Evolutionary conservation across 2,797 vertebrate species (phyloP).

Genomic region (Rhynchotus rufescens): DNA sequence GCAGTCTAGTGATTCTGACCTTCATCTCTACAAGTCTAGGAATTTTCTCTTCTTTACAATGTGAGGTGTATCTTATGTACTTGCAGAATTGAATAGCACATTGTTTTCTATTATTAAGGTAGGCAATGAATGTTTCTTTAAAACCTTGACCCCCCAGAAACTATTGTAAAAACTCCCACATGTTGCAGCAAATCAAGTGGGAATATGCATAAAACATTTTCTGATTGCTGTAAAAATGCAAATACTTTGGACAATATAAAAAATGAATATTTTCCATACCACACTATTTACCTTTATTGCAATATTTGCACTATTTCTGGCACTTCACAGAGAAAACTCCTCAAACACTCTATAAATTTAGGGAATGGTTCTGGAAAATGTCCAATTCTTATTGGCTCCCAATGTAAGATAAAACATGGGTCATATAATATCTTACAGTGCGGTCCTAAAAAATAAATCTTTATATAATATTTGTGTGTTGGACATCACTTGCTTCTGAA

Average conservation of each 20-base stretch:
- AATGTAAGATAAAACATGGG: not conserved
- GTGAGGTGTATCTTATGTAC: not conserved
- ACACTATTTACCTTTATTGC: slow-evolving; percentile 19
- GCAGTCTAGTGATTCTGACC: not conserved
- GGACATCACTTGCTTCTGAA: slow-evolving; percentile 2
- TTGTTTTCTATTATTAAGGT: not conserved
- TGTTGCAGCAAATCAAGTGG: not conserved
- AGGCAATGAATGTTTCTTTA: not conserved
- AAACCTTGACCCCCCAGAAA: not conserved
- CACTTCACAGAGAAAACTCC: slow-evolving; percentile 2
- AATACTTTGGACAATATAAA: not conserved
- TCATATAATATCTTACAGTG: not conserved
- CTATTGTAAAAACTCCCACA: not conserved
- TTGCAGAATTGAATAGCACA: not conserved
- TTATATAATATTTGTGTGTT: not conserved
- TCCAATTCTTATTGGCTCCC: not conserved
- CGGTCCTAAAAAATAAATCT: not conserved
- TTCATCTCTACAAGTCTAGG: not conserved
- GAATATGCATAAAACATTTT: not conserved
- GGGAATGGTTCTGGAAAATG: slow-evolving; percentile 9
- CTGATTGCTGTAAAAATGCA: not conserved
- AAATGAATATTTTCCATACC: slow-evolving; percentile 1
- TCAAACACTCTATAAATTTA: slow-evolving; percentile 41
- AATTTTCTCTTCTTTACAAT: not conserved
- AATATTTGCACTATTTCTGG: slow-evolving; percentile 6